phyloP scores from a whole-genome alignment of 23 tunicate species.

The Oikopleura albicans region DNA sequence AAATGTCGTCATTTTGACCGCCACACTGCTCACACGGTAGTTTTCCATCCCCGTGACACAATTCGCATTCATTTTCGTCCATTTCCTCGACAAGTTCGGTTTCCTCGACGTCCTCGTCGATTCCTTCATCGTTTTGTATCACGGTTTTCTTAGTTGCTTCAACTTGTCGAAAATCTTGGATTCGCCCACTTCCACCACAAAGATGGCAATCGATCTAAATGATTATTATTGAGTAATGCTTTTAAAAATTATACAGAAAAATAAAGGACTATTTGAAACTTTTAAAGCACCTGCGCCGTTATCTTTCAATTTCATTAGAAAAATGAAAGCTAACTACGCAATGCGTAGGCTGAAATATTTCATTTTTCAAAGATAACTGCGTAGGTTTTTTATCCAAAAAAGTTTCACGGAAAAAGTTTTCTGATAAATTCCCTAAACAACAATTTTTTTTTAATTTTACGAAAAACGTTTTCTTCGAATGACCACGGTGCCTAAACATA shows the following conservation, averaged over 20 bases:
- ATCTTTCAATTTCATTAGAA: no score
- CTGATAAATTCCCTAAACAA: not conserved
- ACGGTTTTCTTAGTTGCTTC: not conserved
- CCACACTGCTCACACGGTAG: slow-evolving; percentile 10
- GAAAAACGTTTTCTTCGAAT: no score
- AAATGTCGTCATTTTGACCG: not conserved
- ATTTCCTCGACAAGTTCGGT: not conserved
- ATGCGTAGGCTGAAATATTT: not conserved
- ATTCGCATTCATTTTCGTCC: slow-evolving; percentile 1
- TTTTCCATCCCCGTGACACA: slow-evolving; percentile 9
- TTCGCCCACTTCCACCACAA: slow-evolving; percentile 10
- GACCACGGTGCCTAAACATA: not conserved
- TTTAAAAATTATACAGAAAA: no score
- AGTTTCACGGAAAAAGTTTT: not conserved
- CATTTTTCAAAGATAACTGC: no score
- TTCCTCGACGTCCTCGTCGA: not conserved
- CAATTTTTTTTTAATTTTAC: no score
- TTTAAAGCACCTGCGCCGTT: not conserved
- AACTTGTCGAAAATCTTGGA: slow-evolving; percentile 8
- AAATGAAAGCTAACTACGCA: not conserved
- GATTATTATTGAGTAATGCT: no score
- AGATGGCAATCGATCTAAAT: not conserved
- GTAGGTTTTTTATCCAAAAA: not conserved
- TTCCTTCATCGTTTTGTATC: not conserved
- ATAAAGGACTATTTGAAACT: not conserved